Percentiles rank a stretch among this genome's conserved stretches.
Conservation (phyloP, 2,888 invertebrate species). For the Nemurella pictetii region DNA sequence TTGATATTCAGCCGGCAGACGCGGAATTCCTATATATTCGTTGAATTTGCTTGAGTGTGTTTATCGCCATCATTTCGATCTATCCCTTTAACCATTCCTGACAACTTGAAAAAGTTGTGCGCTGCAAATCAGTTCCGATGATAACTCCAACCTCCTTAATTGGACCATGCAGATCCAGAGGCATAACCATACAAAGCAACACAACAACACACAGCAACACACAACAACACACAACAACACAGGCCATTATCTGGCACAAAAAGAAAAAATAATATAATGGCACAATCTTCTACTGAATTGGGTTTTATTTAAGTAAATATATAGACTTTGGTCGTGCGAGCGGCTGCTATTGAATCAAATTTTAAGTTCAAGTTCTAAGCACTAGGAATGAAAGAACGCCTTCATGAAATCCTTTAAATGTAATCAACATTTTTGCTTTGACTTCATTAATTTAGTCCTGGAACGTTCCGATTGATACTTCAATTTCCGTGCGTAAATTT, state of each 20-base stretch:
- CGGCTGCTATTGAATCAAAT: too few relatives aligned
- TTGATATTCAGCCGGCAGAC: too few relatives aligned
- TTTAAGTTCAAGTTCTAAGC: too few relatives aligned
- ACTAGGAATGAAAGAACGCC: too few relatives aligned
- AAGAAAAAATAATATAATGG: neutral
- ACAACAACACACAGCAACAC: neutral
- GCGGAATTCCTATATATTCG: neutral
- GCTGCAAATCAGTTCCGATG: neutral
- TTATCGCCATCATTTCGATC: neutral
- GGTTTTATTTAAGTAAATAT: neutral
- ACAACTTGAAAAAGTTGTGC: neutral
- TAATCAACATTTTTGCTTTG: too few relatives aligned
- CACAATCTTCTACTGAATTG: neutral
- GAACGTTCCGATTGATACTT: too few relatives aligned
- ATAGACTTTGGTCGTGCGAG: neutral
- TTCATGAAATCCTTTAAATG: too few relatives aligned
- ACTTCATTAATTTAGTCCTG: too few relatives aligned
- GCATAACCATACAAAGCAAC: neutral
- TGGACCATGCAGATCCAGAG: neutral
- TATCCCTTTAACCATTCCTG: neutral
- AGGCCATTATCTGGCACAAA: neutral
- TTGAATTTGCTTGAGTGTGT: neutral
- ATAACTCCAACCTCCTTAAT: conserved; percentile 7
- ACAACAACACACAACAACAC: too few relatives aligned
- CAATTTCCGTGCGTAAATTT: too few relatives aligned